Conservation (phyloP, 1,140 invertebrate species). For the Dreissena rostriformis region DNA sequence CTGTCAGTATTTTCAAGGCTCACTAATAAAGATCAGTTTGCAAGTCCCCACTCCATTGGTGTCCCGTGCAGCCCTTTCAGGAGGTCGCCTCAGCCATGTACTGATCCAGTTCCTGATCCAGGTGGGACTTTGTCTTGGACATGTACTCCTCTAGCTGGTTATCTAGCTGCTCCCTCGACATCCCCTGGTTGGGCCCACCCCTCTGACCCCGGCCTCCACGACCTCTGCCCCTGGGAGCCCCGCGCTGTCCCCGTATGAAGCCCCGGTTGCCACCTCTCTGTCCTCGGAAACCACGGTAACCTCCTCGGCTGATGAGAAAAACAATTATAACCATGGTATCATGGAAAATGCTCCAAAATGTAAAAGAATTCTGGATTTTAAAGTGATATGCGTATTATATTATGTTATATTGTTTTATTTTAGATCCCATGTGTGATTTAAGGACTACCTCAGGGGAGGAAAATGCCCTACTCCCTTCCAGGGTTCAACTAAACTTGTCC, state of each 20-base stretch:
- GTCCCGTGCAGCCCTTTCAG: slow-evolving; percentile 4
- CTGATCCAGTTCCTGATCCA: slow-evolving; percentile 81
- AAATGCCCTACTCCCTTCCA: no score
- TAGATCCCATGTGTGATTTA: no score
- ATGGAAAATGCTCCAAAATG: no score
- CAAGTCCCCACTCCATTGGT: no score
- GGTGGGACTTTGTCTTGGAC: slow-evolving; percentile 83
- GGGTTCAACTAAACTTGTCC: no score
- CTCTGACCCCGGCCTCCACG: slow-evolving; percentile 59
- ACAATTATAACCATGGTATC: no score
- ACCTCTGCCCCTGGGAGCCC: slow-evolving; percentile 62
- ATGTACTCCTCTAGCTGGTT: slow-evolving; percentile 85
- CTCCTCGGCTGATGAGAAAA: slow-evolving; percentile 42
- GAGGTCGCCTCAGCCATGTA: slow-evolving; percentile 75
- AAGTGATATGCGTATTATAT: no score
- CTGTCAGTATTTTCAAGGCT: no score
- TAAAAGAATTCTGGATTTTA: no score
- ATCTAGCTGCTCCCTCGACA: slow-evolving; percentile 84
- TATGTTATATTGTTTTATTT: no score
- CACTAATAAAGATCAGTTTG: no score
- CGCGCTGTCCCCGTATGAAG: slow-evolving; percentile 27
- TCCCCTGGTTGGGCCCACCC: slow-evolving; percentile 28
- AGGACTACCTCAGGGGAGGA: no score
- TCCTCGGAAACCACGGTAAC: slow-evolving; percentile 41
- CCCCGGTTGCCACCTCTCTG: slow-evolving; percentile 49